Evolutionary conservation across 2,888 invertebrate genomes (phyloP), one percentile per base, ranked within the genome.

Genomic region (Ashinkailepas kermadecensis): DNA sequence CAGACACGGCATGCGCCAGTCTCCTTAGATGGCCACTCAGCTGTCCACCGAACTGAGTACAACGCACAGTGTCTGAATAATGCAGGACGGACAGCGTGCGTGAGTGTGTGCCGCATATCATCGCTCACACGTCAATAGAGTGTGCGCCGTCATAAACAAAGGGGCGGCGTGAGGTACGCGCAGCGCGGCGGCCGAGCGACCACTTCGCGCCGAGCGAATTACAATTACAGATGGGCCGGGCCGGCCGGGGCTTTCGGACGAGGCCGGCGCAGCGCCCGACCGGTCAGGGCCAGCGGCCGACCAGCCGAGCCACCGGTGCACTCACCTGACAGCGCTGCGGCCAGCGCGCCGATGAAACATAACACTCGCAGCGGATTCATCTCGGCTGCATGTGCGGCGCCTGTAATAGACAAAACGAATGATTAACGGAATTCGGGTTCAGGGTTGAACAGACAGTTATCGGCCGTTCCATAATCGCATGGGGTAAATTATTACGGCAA

Each of bases 401-500:
- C 70, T 70, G 70, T 25, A 70, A 70, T 39, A 13, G 15, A 70
- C 39, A 70, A 70, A 23, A 8, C 65, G 8, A 13, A 39, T 70
- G 25, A 70, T 70, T 70, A 70, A 70, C 70, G 39, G 70, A 70
- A 39, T 23, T 23, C 70, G 23, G 39, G 62, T 62, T 62, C 62
- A 62, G 18, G 62, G 62, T 3, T 25, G 39, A 1, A 2, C 70
- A 39, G 70, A 70, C 70, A 70, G 70, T 70, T 70, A 70, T 70
- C 70, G 39, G 70, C 70, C 70, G 25, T 70, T 70, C 70, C 39
- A 70, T 70, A 70, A 70, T 70, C 70, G 70, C 39, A 70, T 70
- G 39, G 25, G 70, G 70, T 70, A 70, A 70, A 70, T 70, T 70
- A 70, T 70, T 12, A 39, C 70, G 39, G 39, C 39, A 23, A 70